Evolutionary conservation across 2,797 vertebrate species (phyloP).

Genomic region (Echiichthys vipera): DNA sequence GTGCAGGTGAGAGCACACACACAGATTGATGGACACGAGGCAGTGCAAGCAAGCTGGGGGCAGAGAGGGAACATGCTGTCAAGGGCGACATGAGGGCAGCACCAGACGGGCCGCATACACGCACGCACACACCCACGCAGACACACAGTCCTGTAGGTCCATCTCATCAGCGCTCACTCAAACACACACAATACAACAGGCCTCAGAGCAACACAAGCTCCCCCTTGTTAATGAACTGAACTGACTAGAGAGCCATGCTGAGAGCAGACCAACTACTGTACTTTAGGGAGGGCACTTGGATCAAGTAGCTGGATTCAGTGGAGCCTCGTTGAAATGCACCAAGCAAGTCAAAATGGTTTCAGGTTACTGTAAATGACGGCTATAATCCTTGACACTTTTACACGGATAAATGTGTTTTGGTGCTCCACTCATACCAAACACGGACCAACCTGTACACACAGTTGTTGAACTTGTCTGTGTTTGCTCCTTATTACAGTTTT

Average conservation of each 20-base stretch:
- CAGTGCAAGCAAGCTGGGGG: slow-evolving; percentile 59
- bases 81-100: slow-evolving; percentile 68
- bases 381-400: slow-evolving; percentile 24
- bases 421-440: background rate
- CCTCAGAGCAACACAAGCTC: slow-evolving; percentile 47
- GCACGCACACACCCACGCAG: slow-evolving; percentile 12
- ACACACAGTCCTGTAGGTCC: slow-evolving; percentile 27
- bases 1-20: slow-evolving; percentile 68
- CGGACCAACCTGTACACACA: background rate
- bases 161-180: slow-evolving; percentile 33
- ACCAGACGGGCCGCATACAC: slow-evolving; percentile 65
- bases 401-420: slow-evolving; percentile 31
- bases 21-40: slow-evolving; percentile 66
- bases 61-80: slow-evolving; percentile 80
- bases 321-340: slow-evolving; percentile 57
- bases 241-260: slow-evolving; percentile 45
- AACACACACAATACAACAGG: slow-evolving; percentile 39
- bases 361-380: slow-evolving; percentile 9
- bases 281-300: slow-evolving; percentile 57
- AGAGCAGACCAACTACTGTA: slow-evolving; percentile 47
- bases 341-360: slow-evolving; percentile 36
- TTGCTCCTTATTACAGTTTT: background rate
- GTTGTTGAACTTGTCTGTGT: background rate
- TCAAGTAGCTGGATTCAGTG: slow-evolving; percentile 61
- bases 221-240: slow-evolving; percentile 59